A percentile compares a stretch with the other conserved stretches of the same genome.
These are phyloP conservation scores for Dugesia japonica DNA, from an alignment of 2,888 invertebrate genomes.

Conservation along the genomic window DNA sequence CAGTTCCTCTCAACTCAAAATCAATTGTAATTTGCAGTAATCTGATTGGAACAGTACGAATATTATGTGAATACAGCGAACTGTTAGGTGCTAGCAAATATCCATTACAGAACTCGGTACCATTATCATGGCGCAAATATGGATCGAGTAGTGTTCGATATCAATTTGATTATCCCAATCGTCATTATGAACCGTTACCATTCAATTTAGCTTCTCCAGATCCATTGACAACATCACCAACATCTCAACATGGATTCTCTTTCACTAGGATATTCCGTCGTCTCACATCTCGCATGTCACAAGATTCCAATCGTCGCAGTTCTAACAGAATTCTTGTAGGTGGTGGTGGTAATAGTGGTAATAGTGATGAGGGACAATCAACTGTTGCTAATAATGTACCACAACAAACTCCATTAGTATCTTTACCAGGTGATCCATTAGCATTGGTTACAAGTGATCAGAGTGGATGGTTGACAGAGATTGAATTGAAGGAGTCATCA, in stretches of 20 bases:
- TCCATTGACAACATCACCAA: not conserved
- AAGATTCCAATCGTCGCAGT: not conserved
- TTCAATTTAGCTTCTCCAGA: not conserved
- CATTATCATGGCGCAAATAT: not conserved
- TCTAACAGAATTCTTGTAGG: no score
- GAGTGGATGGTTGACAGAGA: not conserved
- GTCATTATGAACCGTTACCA: slow-evolving; percentile 7
- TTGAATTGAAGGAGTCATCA: not conserved
- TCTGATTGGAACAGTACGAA: not conserved
- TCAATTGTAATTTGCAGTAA: not conserved
- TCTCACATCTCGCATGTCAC: not conserved
- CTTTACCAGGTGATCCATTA: not conserved
- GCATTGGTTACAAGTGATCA: not conserved
- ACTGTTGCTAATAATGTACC: not conserved
- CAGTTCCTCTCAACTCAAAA: no score
- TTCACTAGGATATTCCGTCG: not conserved
- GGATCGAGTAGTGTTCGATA: not conserved
- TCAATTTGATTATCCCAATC: not conserved
- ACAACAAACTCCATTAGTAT: not conserved
- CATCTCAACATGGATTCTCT: not conserved
- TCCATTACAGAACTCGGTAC: not conserved
- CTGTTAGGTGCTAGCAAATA: not conserved
- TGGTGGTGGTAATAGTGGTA: not conserved
- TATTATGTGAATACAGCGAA: not conserved
- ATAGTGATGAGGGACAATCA: not conserved